Conservation (phyloP, 2,113 vertebrate species). For the Clinocottus analis region DNA sequence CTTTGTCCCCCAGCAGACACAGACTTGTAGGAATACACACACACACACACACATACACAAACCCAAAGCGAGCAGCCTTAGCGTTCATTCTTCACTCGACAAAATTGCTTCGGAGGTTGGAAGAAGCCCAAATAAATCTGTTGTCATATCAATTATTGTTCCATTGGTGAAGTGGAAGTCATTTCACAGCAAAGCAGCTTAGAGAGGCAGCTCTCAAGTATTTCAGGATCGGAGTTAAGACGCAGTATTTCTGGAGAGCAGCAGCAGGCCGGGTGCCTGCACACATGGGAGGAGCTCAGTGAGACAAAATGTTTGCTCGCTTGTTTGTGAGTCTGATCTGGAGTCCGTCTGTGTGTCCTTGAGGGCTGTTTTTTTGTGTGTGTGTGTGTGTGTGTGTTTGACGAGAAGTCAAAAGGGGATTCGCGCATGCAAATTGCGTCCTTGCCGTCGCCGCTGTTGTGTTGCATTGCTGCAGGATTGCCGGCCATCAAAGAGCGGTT, state of each 20-base stretch:
- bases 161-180: slow-evolving; percentile 79
- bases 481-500: neutral
- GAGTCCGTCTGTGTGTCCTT: slow-evolving; percentile 41
- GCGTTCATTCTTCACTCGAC: slow-evolving; percentile 50
- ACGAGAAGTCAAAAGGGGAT: slow-evolving; percentile 40
- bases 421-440: slow-evolving; percentile 37
- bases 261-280: slow-evolving; percentile 43
- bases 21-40: neutral
- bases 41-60: neutral
- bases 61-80: slow-evolving; percentile 27
- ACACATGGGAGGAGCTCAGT: slow-evolving; percentile 63
- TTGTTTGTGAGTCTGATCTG: slow-evolving; percentile 30
- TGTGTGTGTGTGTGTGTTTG: slow-evolving; percentile 23
- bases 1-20: slow-evolving; percentile 20
- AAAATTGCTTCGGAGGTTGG: slow-evolving; percentile 54
- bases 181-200: slow-evolving; percentile 82
- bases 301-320: slow-evolving; percentile 53
- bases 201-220: slow-evolving; percentile 78
- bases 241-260: slow-evolving; percentile 72
- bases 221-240: slow-evolving; percentile 77
- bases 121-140: slow-evolving; percentile 77
- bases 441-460: neutral
- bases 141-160: slow-evolving; percentile 86
- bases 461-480: slow-evolving; percentile 3
- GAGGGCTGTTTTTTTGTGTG: slow-evolving; percentile 31